These are phyloP conservation scores for Orbicella faveolata DNA, from an alignment of 64 coral and sea anemone genomes.

Conservation along the genomic window DNA sequence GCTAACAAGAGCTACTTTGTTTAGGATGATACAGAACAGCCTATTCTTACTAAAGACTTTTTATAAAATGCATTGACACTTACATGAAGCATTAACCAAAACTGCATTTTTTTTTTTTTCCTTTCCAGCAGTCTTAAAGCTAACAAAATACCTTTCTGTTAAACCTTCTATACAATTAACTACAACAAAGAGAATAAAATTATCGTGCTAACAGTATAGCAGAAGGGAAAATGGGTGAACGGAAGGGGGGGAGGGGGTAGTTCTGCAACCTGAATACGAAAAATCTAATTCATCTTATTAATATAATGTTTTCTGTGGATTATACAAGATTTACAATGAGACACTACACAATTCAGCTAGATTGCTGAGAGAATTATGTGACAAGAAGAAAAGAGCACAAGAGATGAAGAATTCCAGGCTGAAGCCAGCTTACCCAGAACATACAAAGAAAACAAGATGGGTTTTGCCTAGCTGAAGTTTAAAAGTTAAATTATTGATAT, in stretches of 20 bases:
- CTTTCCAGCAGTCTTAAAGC: too few species aligned
- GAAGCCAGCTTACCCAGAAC: conserved; percentile 25
- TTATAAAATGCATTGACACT: too few species aligned
- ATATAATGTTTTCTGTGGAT: conserved; percentile 28
- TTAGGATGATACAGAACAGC: too few species aligned
- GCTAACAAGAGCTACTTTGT: too few species aligned
- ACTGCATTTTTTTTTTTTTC: too few species aligned
- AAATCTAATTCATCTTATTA: conserved; percentile 2
- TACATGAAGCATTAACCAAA: too few species aligned
- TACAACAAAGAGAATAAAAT: background rate
- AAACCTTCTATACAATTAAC: background rate
- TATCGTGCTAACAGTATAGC: background rate
- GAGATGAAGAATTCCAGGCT: background rate
- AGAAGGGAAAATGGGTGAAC: background rate
- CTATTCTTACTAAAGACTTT: too few species aligned
- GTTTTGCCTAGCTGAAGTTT: background rate
- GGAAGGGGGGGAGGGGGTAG: background rate
- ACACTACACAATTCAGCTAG: conserved; percentile 9
- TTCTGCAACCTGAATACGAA: background rate
- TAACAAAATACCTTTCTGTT: background rate
- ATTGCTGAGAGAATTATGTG: background rate
- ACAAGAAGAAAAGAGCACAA: background rate
- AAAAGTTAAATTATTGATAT: conserved; percentile 27
- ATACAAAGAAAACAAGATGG: background rate
- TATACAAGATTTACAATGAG: conserved; percentile 48